Percentiles rank a stretch among this genome's conserved stretches.
phyloP scores from a whole-genome alignment of 2,113 vertebrate species.

The Hippocampus comes region DNA sequence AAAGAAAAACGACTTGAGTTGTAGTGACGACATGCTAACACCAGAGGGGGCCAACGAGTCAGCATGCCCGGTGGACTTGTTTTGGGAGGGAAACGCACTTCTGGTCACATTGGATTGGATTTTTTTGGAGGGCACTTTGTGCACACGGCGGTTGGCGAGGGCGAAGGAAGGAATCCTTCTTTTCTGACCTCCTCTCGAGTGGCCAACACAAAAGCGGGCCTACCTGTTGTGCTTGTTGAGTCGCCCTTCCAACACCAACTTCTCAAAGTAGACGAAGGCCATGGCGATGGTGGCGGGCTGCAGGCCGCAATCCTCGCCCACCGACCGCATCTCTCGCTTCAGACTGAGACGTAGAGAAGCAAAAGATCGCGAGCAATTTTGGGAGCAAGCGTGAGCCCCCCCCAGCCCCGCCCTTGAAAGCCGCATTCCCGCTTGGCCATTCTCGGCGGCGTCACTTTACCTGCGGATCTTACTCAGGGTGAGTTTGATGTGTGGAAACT shows the following conservation, averaged over 20 bases:
- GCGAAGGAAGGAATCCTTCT: too few relatives aligned
- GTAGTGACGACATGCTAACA: background rate
- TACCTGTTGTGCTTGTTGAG: slow-evolving; percentile 92
- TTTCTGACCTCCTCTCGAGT: background rate
- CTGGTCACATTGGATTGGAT: too few relatives aligned
- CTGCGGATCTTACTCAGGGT: slow-evolving; percentile 96
- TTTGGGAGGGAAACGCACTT: too few relatives aligned
- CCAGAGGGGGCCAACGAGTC: background rate
- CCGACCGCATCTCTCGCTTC: slow-evolving; percentile 87
- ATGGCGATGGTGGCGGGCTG: slow-evolving; percentile 91
- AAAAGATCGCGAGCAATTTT: background rate
- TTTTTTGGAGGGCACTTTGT: too few relatives aligned
- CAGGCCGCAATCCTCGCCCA: slow-evolving; percentile 85
- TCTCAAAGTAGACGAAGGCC: slow-evolving; percentile 98
- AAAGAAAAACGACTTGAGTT: background rate
- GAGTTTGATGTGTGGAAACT: slow-evolving; percentile 93
- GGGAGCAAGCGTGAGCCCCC: too few relatives aligned
- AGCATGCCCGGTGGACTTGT: too few relatives aligned
- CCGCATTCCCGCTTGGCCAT: background rate
- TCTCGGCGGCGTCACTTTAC: slow-evolving; percentile 52
- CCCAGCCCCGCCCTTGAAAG: too few relatives aligned
- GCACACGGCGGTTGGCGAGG: too few relatives aligned
- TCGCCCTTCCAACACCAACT: slow-evolving; percentile 90
- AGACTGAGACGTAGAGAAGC: slow-evolving; percentile 68
- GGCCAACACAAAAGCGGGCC: background rate